phyloP scores from a whole-genome alignment of 2,113 vertebrate species.

The Isurus oxyrinchus region DNA sequence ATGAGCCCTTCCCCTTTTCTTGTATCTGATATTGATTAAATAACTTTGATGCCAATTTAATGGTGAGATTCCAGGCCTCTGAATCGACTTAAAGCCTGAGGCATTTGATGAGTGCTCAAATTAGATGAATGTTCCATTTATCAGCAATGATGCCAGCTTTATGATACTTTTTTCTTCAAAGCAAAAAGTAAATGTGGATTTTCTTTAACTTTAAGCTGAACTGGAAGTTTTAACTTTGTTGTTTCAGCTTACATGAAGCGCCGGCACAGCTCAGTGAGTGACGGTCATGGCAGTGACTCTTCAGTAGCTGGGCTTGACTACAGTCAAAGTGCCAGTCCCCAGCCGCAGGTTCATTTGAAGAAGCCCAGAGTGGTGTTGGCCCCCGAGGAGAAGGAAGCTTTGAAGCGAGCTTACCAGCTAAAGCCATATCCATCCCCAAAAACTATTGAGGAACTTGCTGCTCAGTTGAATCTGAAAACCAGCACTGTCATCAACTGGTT shows the following conservation, averaged over 20 bases:
- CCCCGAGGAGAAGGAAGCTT: slow-evolving; percentile 89
- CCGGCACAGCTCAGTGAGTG: slow-evolving; percentile 85
- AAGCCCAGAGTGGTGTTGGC: slow-evolving; percentile 88
- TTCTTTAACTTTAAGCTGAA: not conserved
- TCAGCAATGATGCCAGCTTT: not conserved
- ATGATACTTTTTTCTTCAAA: not conserved
- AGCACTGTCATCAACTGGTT: slow-evolving; percentile 80
- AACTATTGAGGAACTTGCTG: slow-evolving; percentile 97
- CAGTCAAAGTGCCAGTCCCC: slow-evolving; percentile 80
- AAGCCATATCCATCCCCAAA: slow-evolving; percentile 94
- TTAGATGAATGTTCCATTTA: not conserved
- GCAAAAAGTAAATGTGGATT: not conserved
- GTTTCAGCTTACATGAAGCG: slow-evolving; percentile 87
- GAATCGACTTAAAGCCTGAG: not conserved
- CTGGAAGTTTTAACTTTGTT: not conserved
- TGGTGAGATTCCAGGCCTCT: not conserved
- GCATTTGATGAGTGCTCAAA: not conserved
- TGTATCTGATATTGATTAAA: not conserved
- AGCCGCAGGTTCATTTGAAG: slow-evolving; percentile 84
- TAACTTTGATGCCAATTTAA: not conserved
- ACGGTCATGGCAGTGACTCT: slow-evolving; percentile 75
- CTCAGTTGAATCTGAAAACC: slow-evolving; percentile 96
- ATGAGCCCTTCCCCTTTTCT: not conserved
- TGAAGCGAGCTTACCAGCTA: slow-evolving; percentile 89
- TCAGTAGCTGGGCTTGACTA: slow-evolving; percentile 68